These are phyloP conservation scores for Amblyopsis rosae DNA, from an alignment of 2,113 vertebrate genomes.

Conservation along the genomic window DNA sequence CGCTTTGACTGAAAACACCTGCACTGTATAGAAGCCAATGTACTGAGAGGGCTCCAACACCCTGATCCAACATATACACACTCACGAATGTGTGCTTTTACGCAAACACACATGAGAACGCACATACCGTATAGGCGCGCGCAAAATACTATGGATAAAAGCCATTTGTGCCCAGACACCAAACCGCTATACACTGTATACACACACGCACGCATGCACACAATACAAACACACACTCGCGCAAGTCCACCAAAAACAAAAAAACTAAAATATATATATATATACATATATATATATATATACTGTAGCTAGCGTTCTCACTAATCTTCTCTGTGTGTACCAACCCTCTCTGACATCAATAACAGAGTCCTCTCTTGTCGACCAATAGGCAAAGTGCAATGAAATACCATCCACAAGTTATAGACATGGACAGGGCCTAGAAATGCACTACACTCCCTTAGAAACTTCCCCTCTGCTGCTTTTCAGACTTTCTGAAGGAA, in stretches of 20 bases:
- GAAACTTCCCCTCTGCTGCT: constrained; percentile 57
- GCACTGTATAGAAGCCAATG: constrained; percentile 53
- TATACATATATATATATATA: constrained; percentile 11
- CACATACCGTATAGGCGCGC: constrained; percentile 28
- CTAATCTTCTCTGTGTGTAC: constrained; percentile 57
- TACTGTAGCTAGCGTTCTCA: constrained; percentile 27
- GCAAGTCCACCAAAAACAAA: background rate
- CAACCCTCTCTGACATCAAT: constrained; percentile 36
- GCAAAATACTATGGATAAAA: constrained; percentile 28
- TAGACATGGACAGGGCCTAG: constrained; percentile 67
- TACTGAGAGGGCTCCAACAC: constrained; percentile 50
- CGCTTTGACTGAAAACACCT: constrained; percentile 74
- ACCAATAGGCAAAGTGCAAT: constrained; percentile 58
- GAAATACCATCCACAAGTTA: constrained; percentile 63
- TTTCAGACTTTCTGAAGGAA: constrained; percentile 54
- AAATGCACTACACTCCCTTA: constrained; percentile 63
- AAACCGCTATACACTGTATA: background rate
- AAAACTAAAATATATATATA: too few relatives aligned
- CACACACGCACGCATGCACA: constrained; percentile 4
- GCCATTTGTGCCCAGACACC: constrained; percentile 26
- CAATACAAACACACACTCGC: constrained; percentile 10
- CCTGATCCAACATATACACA: constrained; percentile 63
- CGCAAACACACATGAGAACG: constrained; percentile 37
- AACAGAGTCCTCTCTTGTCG: constrained; percentile 52
- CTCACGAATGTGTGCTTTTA: constrained; percentile 62